Percentiles rank a stretch among this genome's conserved stretches.
phyloP scores from a whole-genome alignment of 2,797 vertebrate genomes.

The Dendrocincla fuliginosa region DNA sequence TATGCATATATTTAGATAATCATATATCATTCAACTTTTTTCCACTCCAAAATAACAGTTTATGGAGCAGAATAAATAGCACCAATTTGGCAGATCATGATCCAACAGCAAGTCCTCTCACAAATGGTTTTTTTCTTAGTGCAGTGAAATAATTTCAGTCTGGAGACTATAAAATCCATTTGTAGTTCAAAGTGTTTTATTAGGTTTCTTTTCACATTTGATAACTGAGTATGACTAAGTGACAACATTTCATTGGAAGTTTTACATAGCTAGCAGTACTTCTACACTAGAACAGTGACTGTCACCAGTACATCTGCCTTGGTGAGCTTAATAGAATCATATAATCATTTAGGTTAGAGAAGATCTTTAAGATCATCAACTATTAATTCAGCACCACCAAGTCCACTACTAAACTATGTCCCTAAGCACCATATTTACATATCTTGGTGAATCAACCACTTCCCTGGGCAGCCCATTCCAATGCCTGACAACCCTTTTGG shows the following conservation, averaged over 20 bases:
- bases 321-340: background rate
- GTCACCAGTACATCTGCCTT: background rate
- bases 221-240: background rate
- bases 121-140: slow-evolving; percentile 1
- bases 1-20: slow-evolving; percentile 12
- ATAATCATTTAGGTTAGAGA: background rate
- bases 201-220: background rate
- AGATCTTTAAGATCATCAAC: background rate
- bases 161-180: background rate
- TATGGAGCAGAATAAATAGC: slow-evolving; percentile 28
- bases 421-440: background rate
- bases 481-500: background rate
- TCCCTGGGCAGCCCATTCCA: background rate
- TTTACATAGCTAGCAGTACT: background rate
- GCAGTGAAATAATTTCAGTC: background rate
- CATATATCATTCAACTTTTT: background rate
- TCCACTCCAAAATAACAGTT: background rate
- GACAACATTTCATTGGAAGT: background rate
- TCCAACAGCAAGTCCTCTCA: background rate
- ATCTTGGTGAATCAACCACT: background rate
- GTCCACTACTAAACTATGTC: background rate
- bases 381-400: background rate
- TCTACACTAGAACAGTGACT: background rate
- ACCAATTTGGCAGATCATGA: background rate
- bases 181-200: background rate